A percentile compares a stretch with the other conserved stretches of the same genome.
phyloP scores from a whole-genome alignment of 2,888 invertebrate genomes.

The Eurytoma adleriae region DNA sequence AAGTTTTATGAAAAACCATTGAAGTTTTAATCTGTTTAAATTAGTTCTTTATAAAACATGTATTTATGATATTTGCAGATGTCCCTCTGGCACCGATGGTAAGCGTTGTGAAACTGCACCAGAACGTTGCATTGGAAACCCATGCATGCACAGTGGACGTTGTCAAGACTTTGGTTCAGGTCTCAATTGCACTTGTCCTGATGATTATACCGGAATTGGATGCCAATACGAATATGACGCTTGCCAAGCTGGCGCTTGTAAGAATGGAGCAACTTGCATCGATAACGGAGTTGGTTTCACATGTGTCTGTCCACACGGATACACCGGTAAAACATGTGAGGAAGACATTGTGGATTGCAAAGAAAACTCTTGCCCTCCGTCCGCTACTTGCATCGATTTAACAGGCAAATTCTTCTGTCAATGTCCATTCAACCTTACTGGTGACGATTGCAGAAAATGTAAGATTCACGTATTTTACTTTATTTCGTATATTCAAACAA shows the following conservation, averaged over 20 bases:
- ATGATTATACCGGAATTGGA: conserved; percentile 90
- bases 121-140: conserved; percentile 93
- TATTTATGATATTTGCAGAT: conserved; percentile 76
- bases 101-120: conserved; percentile 98
- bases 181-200: conserved; percentile 94
- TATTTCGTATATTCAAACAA: background rate
- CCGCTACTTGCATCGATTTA: conserved; percentile 93
- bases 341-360: conserved; percentile 94
- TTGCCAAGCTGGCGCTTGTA: conserved; percentile 92
- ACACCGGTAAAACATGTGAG: conserved; percentile 88
- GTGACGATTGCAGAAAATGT: conserved; percentile 97
- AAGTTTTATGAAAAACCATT: conserved; percentile 75
- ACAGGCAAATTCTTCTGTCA: conserved; percentile 95
- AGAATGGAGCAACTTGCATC: conserved; percentile 94
- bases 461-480: conserved; percentile 72
- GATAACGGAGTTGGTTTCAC: conserved; percentile 91
- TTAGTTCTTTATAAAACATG: background rate
- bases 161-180: conserved; percentile 98
- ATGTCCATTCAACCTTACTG: conserved; percentile 97
- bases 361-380: conserved; percentile 95
- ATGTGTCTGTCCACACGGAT: conserved; percentile 91
- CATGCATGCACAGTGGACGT: conserved; percentile 96
- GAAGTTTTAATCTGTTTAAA: background rate
- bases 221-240: conserved; percentile 97
- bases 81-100: conserved; percentile 96